These are phyloP conservation scores for Bhutanitis thaidina DNA, from an alignment of 2,888 invertebrate species.

Conservation along the genomic window DNA sequence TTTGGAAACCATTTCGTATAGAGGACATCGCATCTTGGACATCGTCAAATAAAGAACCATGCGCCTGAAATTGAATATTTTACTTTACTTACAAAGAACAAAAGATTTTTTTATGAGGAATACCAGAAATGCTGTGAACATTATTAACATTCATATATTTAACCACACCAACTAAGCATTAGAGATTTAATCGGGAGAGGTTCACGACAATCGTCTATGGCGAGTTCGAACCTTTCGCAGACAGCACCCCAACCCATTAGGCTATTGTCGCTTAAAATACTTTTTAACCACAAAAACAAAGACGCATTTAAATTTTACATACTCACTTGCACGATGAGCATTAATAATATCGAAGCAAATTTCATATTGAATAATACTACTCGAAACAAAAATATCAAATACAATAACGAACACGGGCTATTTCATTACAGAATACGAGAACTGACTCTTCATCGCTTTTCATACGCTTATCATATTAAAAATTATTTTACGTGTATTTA, in stretches of 20 bases:
- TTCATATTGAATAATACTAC: conserved; percentile 17
- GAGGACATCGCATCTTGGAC: conserved; percentile 46
- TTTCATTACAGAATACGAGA: neutral
- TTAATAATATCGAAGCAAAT: conserved; percentile 27
- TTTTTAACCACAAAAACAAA: too few species aligned
- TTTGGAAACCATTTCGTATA: conserved; percentile 50
- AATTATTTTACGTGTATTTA: conserved; percentile 37
- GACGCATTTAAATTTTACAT: neutral
- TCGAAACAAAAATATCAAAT: neutral
- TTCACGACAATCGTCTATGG: too few species aligned
- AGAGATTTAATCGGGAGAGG: too few species aligned
- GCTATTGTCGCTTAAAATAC: too few species aligned
- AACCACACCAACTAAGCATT: too few species aligned
- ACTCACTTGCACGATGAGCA: conserved; percentile 17
- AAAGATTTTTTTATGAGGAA: too few species aligned
- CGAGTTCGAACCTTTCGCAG: too few species aligned
- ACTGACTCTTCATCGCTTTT: neutral
- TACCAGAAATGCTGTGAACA: too few species aligned
- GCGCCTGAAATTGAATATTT: conserved; percentile 45
- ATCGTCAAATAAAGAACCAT: conserved; percentile 49
- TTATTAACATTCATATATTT: too few species aligned
- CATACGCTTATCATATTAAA: neutral
- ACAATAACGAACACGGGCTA: neutral
- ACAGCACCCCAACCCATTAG: too few species aligned
- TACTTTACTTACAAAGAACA: neutral